Evolutionary conservation across 2,113 vertebrate species (phyloP).

Genomic region (Pao palembangensis): DNA sequence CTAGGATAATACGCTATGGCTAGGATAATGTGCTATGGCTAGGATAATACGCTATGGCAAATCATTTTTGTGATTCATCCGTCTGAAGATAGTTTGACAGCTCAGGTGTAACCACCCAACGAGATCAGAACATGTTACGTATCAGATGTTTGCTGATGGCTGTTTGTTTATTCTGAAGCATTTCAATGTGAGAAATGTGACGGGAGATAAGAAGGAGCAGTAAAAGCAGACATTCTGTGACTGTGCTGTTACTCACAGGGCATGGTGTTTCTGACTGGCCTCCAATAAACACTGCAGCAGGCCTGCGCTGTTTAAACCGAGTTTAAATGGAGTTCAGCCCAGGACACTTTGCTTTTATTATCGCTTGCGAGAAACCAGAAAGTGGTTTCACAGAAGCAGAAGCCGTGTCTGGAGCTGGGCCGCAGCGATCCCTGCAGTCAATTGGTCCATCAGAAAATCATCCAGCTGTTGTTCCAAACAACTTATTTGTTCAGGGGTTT

Average conservation of each 20-base stretch:
- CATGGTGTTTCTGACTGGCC: conserved; percentile 46
- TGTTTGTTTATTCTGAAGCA: conserved; percentile 11
- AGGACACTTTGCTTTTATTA: conserved; percentile 42
- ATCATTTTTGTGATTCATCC: too few relatives aligned
- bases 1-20: too few relatives aligned
- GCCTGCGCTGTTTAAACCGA: conserved; percentile 40
- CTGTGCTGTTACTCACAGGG: conserved; percentile 33
- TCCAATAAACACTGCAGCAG: conserved; percentile 50
- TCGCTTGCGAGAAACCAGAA: conserved; percentile 8
- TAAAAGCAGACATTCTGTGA: neutral
- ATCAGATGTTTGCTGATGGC: too few relatives aligned
- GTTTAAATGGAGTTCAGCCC: conserved; percentile 42
- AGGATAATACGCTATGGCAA: too few relatives aligned
- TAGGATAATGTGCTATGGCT: too few relatives aligned
- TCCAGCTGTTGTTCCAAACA: too few relatives aligned
- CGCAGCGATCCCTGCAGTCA: too few relatives aligned
- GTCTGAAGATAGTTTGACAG: too few relatives aligned
- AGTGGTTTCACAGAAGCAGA: neutral
- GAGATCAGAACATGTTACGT: too few relatives aligned
- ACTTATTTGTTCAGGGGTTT: too few relatives aligned
- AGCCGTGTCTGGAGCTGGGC: neutral
- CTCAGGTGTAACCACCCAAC: too few relatives aligned
- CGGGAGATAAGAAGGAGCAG: neutral
- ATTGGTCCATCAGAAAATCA: too few relatives aligned
- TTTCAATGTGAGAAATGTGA: conserved; percentile 2